Evolutionary conservation across 1,140 invertebrate species (phyloP).

Genomic region (Drosophila parabipectinata): DNA sequence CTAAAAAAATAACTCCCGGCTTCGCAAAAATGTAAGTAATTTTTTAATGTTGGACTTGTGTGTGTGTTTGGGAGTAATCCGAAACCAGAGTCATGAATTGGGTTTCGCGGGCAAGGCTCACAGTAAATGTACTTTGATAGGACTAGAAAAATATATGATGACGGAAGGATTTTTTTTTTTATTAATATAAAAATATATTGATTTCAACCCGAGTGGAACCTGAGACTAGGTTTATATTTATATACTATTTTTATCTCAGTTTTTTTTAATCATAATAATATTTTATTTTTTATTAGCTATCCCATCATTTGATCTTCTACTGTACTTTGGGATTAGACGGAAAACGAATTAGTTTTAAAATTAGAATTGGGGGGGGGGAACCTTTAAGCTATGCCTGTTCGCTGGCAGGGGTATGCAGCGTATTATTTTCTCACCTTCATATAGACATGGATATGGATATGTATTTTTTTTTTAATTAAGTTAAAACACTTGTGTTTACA

Average conservation of each 20-base stretch:
- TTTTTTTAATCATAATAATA: neutral
- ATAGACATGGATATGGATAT: conserved; percentile 33
- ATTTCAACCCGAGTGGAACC: no score
- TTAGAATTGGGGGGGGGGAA: conserved; percentile 18
- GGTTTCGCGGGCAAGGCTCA: conserved; percentile 15
- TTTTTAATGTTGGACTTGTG: conserved; percentile 29
- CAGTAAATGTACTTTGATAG: neutral
- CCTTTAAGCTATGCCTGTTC: conserved; percentile 7
- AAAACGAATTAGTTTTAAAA: conserved; percentile 32
- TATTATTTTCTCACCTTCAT: conserved; percentile 21
- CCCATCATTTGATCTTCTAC: neutral
- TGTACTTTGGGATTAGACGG: neutral
- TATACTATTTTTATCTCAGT: neutral
- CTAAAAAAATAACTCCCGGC: conserved; percentile 62
- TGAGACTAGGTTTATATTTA: neutral
- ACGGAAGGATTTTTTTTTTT: neutral
- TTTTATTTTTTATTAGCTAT: neutral
- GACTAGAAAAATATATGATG: neutral
- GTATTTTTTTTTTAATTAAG: conserved; percentile 76
- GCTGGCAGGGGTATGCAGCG: conserved; percentile 1
- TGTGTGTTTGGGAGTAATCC: conserved; percentile 34
- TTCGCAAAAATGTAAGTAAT: conserved; percentile 66
- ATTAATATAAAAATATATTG: neutral
- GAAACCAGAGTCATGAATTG: conserved; percentile 32
- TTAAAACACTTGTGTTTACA: conserved; percentile 81